These are phyloP conservation scores for Zygogramma bicolorata DNA, from an alignment of 2,888 invertebrate genomes.

Conservation along the genomic window DNA sequence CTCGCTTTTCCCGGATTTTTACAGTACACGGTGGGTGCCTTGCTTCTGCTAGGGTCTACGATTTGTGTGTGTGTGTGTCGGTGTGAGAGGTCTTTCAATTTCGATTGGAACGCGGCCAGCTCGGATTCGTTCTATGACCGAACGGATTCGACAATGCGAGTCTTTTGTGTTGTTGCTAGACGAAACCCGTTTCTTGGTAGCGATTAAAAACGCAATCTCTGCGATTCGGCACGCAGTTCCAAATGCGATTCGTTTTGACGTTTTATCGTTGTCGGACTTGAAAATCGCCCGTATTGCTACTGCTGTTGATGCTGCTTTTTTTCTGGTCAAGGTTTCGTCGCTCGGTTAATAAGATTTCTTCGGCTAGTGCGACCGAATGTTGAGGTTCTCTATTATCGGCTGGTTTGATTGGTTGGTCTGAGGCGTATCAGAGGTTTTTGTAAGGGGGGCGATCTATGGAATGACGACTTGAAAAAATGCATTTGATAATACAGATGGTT, in stretches of 20 bases:
- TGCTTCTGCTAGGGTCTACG: no score
- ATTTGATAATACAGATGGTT: no score
- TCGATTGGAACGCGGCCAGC: conserved; percentile 45
- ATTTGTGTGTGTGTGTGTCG: conserved; percentile 13
- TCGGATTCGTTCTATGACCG: conserved; percentile 35
- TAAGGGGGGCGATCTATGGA: not conserved
- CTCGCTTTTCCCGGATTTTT: conserved; percentile 65
- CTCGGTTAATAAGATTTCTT: not conserved
- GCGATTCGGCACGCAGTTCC: conserved; percentile 43
- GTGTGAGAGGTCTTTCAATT: conserved; percentile 41
- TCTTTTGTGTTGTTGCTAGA: conserved; percentile 49
- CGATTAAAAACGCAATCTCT: conserved; percentile 46
- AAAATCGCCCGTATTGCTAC: not conserved
- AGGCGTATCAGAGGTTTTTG: no score
- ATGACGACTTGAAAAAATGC: no score
- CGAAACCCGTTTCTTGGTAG: conserved; percentile 44
- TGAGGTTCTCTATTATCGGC: not conserved
- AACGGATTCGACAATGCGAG: conserved; percentile 40
- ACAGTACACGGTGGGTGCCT: conserved; percentile 62
- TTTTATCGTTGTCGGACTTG: conserved; percentile 31
- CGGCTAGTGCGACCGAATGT: not conserved
- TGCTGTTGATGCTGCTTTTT: not conserved
- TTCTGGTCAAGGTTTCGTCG: not conserved
- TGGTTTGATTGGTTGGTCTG: not conserved
- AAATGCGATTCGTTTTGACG: conserved; percentile 33